Evolutionary conservation across 2,113 vertebrate species (phyloP).

Genomic region (Catagonus wagneri): DNA sequence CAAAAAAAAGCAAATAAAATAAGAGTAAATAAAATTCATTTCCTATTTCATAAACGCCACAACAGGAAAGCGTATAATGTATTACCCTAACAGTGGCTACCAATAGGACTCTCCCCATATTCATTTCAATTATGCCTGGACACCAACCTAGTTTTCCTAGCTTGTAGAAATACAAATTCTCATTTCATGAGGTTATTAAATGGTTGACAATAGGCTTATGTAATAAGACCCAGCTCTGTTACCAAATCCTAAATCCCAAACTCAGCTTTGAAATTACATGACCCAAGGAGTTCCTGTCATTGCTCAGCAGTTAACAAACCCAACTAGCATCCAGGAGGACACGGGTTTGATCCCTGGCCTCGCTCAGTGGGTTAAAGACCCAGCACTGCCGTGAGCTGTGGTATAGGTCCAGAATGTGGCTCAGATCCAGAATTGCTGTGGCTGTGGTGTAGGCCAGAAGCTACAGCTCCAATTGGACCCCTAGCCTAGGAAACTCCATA

Average conservation of each 20-base stretch:
- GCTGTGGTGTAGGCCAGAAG: too few relatives aligned
- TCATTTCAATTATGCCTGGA: neutral
- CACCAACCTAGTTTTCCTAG: neutral
- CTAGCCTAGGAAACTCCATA: too few relatives aligned
- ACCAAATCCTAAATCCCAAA: slow-evolving; percentile 30
- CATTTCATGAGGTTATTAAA: slow-evolving; percentile 19
- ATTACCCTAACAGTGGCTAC: neutral
- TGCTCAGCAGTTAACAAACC: too few relatives aligned
- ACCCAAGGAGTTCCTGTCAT: too few relatives aligned
- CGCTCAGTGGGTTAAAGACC: too few relatives aligned
- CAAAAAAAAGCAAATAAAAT: neutral
- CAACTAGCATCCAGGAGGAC: too few relatives aligned
- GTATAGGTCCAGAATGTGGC: too few relatives aligned
- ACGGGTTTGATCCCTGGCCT: too few relatives aligned
- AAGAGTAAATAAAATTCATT: neutral
- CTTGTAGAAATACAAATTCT: neutral
- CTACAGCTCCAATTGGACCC: too few relatives aligned
- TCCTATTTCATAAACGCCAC: neutral
- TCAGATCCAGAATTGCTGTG: too few relatives aligned
- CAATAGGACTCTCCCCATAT: neutral
- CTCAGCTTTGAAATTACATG: slow-evolving; percentile 28
- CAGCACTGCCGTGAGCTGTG: too few relatives aligned
- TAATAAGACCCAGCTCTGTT: neutral
- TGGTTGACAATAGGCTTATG: neutral
- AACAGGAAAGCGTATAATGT: neutral